These are phyloP conservation scores for Hypercompe scribonia DNA, from an alignment of 2,888 invertebrate species.

Conservation along the genomic window DNA sequence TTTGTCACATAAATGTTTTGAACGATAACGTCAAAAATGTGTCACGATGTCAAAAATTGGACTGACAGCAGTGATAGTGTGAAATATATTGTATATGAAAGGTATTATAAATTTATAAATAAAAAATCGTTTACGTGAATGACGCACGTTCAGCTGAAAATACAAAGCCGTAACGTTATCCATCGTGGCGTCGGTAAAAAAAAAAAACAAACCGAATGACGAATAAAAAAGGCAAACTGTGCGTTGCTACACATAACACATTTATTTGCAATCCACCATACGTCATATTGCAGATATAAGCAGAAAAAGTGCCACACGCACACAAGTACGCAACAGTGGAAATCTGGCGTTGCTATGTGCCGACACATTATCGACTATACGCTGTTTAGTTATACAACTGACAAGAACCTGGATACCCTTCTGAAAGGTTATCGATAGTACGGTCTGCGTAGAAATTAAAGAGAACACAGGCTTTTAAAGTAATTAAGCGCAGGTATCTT, in stretches of 20 bases:
- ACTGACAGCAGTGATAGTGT: constrained; percentile 19
- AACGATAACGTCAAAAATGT: constrained; percentile 51
- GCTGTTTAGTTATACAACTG: constrained; percentile 54
- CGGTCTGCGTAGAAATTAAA: constrained; percentile 35
- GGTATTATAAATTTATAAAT: constrained; percentile 57
- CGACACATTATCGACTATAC: constrained; percentile 57
- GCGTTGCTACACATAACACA: constrained; percentile 57
- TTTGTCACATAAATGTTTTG: constrained; percentile 44
- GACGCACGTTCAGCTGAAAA: constrained; percentile 53
- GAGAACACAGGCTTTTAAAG: constrained; percentile 41
- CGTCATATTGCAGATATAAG: constrained; percentile 61
- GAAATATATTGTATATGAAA: constrained; percentile 39
- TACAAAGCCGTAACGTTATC: constrained; percentile 60
- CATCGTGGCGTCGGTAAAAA: constrained; percentile 31
- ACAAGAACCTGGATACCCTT: constrained; percentile 57
- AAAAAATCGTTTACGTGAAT: constrained; percentile 66
- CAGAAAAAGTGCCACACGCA: constrained; percentile 58
- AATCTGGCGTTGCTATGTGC: constrained; percentile 54
- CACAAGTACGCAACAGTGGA: constrained; percentile 53
- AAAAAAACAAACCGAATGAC: constrained; percentile 59
- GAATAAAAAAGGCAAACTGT: constrained; percentile 58
- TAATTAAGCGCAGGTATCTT: constrained; percentile 40
- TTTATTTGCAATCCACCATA: constrained; percentile 70
- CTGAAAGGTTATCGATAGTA: constrained; percentile 49
- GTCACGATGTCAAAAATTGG: constrained; percentile 1